phyloP scores from a whole-genome alignment of 2,113 vertebrate species.

The Hiodon tergisus region DNA sequence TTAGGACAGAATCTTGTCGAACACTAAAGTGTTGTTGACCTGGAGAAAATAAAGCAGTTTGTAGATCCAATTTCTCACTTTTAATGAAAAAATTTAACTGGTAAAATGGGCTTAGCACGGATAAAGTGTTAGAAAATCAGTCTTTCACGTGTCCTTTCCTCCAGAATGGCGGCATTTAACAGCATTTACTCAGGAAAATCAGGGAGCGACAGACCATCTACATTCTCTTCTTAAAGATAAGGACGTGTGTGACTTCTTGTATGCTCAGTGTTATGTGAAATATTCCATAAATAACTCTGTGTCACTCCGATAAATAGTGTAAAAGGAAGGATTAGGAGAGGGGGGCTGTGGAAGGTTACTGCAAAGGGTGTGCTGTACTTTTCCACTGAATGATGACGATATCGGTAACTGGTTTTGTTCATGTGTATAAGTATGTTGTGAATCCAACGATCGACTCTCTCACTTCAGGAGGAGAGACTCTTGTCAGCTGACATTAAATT shows the following conservation, averaged over 20 bases:
- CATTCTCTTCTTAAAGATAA: conserved; percentile 10
- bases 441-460: too few relatives aligned
- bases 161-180: conserved; percentile 1
- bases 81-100: conserved; percentile 10
- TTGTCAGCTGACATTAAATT: too few relatives aligned
- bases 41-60: background rate
- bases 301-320: too few relatives aligned
- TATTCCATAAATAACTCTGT: background rate
- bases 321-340: too few relatives aligned
- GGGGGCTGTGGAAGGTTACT: too few relatives aligned
- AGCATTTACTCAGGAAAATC: background rate
- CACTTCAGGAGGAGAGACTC: too few relatives aligned
- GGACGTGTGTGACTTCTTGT: background rate
- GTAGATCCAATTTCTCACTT: background rate
- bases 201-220: background rate
- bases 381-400: too few relatives aligned
- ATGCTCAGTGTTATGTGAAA: background rate
- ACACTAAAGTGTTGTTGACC: background rate
- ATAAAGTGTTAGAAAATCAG: background rate
- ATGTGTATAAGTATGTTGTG: too few relatives aligned
- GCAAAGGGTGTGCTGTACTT: too few relatives aligned
- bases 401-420: too few relatives aligned
- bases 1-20: background rate
- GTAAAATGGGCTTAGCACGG: background rate
- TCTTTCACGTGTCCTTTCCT: conserved; percentile 6